Conservation (phyloP, 92 coral and sea anemone species). For the Epizoanthus stellaris region DNA sequence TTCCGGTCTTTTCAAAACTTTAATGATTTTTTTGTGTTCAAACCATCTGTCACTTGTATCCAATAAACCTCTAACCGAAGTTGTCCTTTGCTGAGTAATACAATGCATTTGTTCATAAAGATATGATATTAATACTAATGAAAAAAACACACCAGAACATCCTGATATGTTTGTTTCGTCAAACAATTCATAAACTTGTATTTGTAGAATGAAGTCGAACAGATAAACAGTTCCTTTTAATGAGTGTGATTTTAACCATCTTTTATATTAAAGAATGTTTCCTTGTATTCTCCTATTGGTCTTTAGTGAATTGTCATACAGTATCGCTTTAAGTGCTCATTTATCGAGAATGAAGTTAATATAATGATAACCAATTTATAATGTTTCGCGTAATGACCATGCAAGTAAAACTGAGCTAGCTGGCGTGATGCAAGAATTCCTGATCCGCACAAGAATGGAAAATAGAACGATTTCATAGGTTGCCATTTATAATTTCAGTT, state of each 20-base stretch:
- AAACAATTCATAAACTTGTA: not conserved
- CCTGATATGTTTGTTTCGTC: slow-evolving; percentile 1
- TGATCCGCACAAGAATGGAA: too few relatives aligned
- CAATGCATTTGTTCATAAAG: slow-evolving; percentile 1
- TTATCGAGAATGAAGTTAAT: not conserved
- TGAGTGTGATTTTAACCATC: not conserved
- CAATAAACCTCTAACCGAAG: slow-evolving; percentile 14
- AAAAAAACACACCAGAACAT: not conserved
- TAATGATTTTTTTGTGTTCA: slow-evolving; percentile 30
- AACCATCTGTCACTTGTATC: slow-evolving; percentile 37
- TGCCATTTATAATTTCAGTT: too few relatives aligned
- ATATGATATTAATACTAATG: not conserved
- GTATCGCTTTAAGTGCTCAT: not conserved
- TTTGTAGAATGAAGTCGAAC: not conserved
- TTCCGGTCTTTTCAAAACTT: slow-evolving; percentile 39
- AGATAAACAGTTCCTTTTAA: not conserved
- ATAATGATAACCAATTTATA: not conserved
- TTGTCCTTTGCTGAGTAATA: slow-evolving; percentile 6
- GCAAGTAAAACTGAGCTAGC: not conserved
- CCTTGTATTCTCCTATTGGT: not conserved
- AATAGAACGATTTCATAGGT: too few relatives aligned
- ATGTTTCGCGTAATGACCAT: not conserved
- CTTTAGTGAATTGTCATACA: not conserved
- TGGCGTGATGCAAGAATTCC: not conserved
- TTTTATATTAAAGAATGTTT: not conserved